Base-by-base conservation (phyloP, 92 coral and sea anemone species). In the Galaxea fascicularis region DNA sequence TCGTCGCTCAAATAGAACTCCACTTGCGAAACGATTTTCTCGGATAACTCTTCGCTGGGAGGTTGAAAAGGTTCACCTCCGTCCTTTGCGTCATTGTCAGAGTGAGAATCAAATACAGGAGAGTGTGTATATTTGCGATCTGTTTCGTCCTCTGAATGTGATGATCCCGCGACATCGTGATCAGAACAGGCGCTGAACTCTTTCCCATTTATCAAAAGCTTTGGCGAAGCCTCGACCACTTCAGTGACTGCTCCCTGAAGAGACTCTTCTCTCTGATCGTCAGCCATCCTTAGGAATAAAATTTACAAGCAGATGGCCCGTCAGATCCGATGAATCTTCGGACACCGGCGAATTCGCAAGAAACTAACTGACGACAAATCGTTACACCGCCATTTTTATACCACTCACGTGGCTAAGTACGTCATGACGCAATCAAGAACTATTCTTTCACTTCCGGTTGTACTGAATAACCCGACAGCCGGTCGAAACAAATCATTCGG, bases 1-100 rank as follows among this genome's bases (percentile, higher is more conserved):
- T 95, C 98, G 65, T 95, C 95, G 86, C 99, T 88, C 85, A 97
- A 77, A 84, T 97, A 97, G 76, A 89, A 80, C 95, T 97, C 99
- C n/a, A 97, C 99, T 76, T 97, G 99, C 15, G 87, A 57, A 11
- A 86, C 86, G 25, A 97, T 97, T 83, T 89, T 97, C 89, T 85
- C 91, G 57, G 89, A 89, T 24, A 91, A 69, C 65, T 97, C 99
- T 9, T 89, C 94, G 87, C 91, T 92, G n/a, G 99, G 99, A 28
- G 99, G 95, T 35, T 91, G 89, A 77, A 85, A 96, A 30, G 94
- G 89, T 30, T 89, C 93, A 25, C 82, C 78, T 20, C 90, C 90
- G 44, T 92, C 94, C 74, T 93, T 92, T 4, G 83, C 73, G 52
- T 97, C 99, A 65, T 91, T 97, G 67, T 97, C 99, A 1, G 99